Evolutionary conservation across 2,888 invertebrate genomes (phyloP).

Genomic region (Petrolisthes cinctipes): DNA sequence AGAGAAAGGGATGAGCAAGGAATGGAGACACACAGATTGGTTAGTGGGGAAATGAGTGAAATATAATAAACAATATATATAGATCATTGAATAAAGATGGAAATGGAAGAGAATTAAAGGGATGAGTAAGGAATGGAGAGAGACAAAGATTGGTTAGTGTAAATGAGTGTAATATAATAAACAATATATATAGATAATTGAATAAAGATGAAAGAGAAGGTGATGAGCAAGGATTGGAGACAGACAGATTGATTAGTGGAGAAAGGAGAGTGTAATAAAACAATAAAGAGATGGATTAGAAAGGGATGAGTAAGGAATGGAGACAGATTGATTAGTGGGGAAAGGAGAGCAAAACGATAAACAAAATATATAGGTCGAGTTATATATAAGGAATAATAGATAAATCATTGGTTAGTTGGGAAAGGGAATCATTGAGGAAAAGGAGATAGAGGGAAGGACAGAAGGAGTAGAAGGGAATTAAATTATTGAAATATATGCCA

Average conservation of each 20-base stretch:
- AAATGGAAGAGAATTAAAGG: neutral
- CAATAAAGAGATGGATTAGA: neutral
- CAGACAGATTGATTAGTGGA: neutral
- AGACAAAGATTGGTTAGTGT: neutral
- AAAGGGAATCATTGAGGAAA: too few relatives aligned
- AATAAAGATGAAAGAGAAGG: neutral
- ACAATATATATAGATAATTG: neutral
- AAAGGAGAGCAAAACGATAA: neutral
- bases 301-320: neutral
- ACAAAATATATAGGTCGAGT: too few relatives aligned
- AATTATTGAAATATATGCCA: too few relatives aligned
- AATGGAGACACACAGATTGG: neutral
- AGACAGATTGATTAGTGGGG: neutral
- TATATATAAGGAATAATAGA: too few relatives aligned
- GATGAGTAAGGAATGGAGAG: neutral
- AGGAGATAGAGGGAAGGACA: too few relatives aligned
- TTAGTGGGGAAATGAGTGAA: neutral
- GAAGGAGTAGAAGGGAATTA: too few relatives aligned
- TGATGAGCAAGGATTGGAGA: neutral
- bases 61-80: neutral
- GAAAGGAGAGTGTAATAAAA: neutral
- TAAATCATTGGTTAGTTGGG: neutral
- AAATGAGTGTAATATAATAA: neutral
- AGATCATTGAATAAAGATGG: neutral
- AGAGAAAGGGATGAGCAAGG: neutral